Base-by-base conservation (phyloP, 1,140 invertebrate genomes). In the Pteromalus puparum region DNA sequence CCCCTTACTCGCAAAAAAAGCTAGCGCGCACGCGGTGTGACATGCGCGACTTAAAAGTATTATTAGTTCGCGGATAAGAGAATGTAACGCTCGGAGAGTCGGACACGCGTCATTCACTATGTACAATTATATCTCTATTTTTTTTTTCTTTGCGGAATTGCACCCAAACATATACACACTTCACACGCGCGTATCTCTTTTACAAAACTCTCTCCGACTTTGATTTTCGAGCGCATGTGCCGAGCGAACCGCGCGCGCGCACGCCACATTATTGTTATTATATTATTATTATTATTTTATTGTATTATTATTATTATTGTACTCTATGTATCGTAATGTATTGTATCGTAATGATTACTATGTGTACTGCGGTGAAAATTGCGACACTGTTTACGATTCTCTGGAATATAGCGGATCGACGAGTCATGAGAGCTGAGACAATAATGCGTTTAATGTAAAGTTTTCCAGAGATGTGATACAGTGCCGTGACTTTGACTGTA, bases 291-390 rank as follows among this genome's bases (percentile, higher is more conserved):
- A 70, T 86, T 83, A 81, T 70, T 42, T 70, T 70, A 86, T 74
- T 82, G 12, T 86, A 53, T 75, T 81, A 67, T 80, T 78, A 38
- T 76, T 77, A 48, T 85, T 85, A 85, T 85, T 85, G 67, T 85
- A 85, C 83, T 87, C 18, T 83, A 86, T n/a, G n/a, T n/a, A n/a
- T n/a, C n/a, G n/a, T n/a, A n/a, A n/a, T 61, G 48, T 80, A 81
- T 70, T 81, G 28, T 86, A 72, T 53, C 21, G 53, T 61, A 61
- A 61, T 48, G 46, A 61, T 61, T n/a, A 77, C 73, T 78, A 67
- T 78, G 67, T 79, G 67, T 79, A 42, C 21, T 24, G 3, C 18
- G 34, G 48, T 81, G 34, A 18, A 70, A 70, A 81, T 26, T 70
- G 53, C 38, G 42, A 61, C 18, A 61, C 53, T 61, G 48, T 53